A percentile compares a stretch with the other conserved stretches of the same genome.
Evolutionary conservation across 2,113 vertebrate species (phyloP).

Genomic region (Symphodus melops): DNA sequence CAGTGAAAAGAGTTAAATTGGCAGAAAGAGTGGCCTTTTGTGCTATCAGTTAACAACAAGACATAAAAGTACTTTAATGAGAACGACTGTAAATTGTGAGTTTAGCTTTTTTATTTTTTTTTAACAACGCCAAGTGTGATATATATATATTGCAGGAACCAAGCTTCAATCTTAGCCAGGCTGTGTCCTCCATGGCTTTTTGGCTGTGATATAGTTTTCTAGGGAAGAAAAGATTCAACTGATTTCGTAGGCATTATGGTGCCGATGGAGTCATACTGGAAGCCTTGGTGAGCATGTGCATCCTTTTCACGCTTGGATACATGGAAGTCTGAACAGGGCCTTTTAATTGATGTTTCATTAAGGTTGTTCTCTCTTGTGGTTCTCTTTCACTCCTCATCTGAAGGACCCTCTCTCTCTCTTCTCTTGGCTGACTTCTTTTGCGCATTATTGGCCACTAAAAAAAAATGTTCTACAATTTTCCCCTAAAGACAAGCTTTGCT

Average conservation of each 20-base stretch:
- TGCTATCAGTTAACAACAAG: too few species aligned
- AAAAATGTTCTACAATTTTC: conserved; percentile 46
- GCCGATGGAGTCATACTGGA: background rate
- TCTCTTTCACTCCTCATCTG: conserved; percentile 31
- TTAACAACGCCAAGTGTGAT: background rate
- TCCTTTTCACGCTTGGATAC: background rate
- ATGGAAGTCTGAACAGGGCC: conserved; percentile 2
- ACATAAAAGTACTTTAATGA: too few species aligned
- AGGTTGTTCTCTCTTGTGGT: too few species aligned
- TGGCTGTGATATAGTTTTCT: background rate
- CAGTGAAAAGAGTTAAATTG: background rate
- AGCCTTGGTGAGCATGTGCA: background rate
- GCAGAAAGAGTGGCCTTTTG: background rate
- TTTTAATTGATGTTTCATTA: background rate
- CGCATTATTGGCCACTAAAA: conserved; percentile 30
- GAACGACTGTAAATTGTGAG: background rate
- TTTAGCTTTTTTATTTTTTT: too few species aligned
- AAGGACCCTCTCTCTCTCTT: conserved; percentile 1
- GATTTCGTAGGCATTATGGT: background rate
- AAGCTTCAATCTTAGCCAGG: conserved; percentile 13
- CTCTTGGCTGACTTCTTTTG: conserved; percentile 25
- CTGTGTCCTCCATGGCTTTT: too few species aligned
- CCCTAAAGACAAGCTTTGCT: conserved; percentile 46
- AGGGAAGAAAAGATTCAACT: conserved; percentile 2
- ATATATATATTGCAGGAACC: background rate